phyloP scores from a whole-genome alignment of 2,113 vertebrate species.

The Emydocephalus ijimae region DNA sequence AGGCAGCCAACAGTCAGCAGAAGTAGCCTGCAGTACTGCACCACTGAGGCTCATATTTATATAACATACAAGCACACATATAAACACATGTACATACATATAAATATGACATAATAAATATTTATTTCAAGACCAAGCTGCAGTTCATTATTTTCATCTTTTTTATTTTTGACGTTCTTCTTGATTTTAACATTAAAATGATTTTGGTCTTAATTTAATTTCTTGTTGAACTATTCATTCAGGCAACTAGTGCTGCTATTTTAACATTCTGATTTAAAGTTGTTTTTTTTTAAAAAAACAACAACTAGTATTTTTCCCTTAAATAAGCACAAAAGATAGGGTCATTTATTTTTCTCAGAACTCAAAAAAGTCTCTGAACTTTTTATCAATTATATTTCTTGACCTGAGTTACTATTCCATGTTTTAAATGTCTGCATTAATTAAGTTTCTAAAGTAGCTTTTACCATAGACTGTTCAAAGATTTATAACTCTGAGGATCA shows the following conservation, averaged over 20 bases:
- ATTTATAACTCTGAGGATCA: slow-evolving; percentile 62
- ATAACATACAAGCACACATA: not conserved
- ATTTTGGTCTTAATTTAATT: not conserved
- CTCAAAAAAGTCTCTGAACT: not conserved
- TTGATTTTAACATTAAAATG: slow-evolving; percentile 2
- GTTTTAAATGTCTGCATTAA: slow-evolving; percentile 45
- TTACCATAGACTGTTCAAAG: slow-evolving; percentile 44
- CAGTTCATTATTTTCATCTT: not conserved
- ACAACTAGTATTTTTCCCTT: slow-evolving; percentile 18
- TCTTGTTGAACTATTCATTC: slow-evolving; percentile 15
- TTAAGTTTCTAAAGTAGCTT: slow-evolving; percentile 49
- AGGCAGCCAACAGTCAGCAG: too few species aligned
- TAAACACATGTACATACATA: not conserved
- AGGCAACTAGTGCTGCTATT: not conserved
- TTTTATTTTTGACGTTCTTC: not conserved
- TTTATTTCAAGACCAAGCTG: not conserved
- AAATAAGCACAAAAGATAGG: slow-evolving; percentile 28
- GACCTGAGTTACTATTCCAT: slow-evolving; percentile 15
- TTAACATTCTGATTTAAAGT: not conserved
- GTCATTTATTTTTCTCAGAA: slow-evolving; percentile 1
- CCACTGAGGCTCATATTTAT: not conserved
- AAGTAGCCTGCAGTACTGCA: too few species aligned
- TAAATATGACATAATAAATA: not conserved
- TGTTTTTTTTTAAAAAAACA: slow-evolving; percentile 14
- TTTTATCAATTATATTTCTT: slow-evolving; percentile 26